Conservation (phyloP, 2,888 invertebrate genomes). For the Endotricha flammealis region DNA sequence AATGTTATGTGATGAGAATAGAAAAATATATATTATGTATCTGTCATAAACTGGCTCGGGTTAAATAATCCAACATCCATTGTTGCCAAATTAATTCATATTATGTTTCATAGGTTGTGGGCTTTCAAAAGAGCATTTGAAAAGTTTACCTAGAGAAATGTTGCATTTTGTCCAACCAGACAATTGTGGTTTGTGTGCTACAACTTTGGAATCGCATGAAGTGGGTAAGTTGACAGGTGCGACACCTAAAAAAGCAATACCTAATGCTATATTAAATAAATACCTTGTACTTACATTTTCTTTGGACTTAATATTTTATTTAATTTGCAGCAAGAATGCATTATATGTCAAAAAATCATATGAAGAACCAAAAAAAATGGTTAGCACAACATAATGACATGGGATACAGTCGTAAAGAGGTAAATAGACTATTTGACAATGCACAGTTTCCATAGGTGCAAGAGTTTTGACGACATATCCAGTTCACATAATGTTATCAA, state of each 20-base stretch:
- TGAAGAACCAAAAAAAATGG: slow-evolving; percentile 57
- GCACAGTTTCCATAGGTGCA: slow-evolving; percentile 47
- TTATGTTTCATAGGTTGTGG: slow-evolving; percentile 44
- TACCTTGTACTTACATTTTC: slow-evolving; percentile 1
- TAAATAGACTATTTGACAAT: slow-evolving; percentile 57
- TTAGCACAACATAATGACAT: slow-evolving; percentile 27
- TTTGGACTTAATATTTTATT: slow-evolving; percentile 11
- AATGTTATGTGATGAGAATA: too few species aligned
- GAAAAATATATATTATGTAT: too few species aligned
- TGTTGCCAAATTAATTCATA: too few species aligned
- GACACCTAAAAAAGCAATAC: too few species aligned
- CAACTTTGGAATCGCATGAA: slow-evolving; percentile 33
- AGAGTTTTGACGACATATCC: slow-evolving; percentile 38
- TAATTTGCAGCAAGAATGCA: slow-evolving; percentile 59
- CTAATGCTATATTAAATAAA: too few species aligned
- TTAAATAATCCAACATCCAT: too few species aligned
- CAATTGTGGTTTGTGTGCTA: slow-evolving; percentile 50
- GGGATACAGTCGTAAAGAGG: slow-evolving; percentile 36
- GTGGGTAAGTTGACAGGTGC: too few species aligned
- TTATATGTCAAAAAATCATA: slow-evolving; percentile 59
- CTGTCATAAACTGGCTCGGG: too few species aligned
- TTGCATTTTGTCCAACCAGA: slow-evolving; percentile 41
- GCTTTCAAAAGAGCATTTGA: slow-evolving; percentile 36
- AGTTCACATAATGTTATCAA: slow-evolving; percentile 46
- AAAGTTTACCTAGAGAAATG: slow-evolving; percentile 41